A percentile compares a stretch with the other conserved stretches of the same genome.
Conservation (phyloP, 2,113 vertebrate genomes). For the Lucifuga dentata region DNA sequence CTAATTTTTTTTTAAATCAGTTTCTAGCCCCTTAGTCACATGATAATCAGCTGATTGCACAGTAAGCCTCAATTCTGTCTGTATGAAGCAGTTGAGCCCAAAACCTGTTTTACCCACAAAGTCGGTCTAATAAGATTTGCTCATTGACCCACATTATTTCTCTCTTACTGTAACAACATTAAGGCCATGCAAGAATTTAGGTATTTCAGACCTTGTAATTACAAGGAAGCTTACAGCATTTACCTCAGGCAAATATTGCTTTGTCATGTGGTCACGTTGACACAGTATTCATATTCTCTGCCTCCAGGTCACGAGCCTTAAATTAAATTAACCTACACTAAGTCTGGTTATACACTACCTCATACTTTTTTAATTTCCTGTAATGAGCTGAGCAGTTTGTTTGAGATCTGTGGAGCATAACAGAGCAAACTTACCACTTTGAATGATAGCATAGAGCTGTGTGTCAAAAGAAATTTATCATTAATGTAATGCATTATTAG, state of each 20-base stretch:
- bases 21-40: too few relatives aligned
- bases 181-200: not conserved
- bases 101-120: too few relatives aligned
- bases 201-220: not conserved
- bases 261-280: conserved; percentile 48
- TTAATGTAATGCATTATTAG: not conserved
- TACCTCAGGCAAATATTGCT: conserved; percentile 41
- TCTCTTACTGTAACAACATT: not conserved
- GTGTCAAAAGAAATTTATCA: not conserved
- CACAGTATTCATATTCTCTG: conserved; percentile 8
- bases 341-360: too few relatives aligned
- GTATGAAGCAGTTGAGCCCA: too few relatives aligned
- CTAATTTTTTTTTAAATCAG: too few relatives aligned
- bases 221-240: conserved; percentile 8
- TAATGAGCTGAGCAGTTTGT: not conserved
- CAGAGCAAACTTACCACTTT: not conserved
- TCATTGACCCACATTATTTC: not conserved
- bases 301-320: conserved; percentile 7
- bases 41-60: too few relatives aligned
- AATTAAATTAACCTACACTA: conserved; percentile 2
- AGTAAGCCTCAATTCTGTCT: too few relatives aligned
- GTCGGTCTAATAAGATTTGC: not conserved
- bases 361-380: too few relatives aligned
- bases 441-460: not conserved
- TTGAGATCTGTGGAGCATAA: not conserved